Evolutionary conservation across 2,888 invertebrate genomes (phyloP).

Genomic region (Cynaeus angustus): DNA sequence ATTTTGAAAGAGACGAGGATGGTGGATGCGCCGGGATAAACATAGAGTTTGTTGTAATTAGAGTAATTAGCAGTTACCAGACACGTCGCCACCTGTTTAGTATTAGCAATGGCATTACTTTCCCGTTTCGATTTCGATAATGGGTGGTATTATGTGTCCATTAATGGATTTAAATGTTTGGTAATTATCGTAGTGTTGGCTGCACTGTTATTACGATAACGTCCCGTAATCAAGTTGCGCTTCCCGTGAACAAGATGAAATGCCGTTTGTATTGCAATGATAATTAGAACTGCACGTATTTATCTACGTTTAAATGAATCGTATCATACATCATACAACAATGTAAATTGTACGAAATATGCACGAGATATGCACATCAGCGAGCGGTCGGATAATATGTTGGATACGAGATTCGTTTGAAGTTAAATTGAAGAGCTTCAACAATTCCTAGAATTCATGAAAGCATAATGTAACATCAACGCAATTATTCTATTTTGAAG

Average conservation of each 20-base stretch:
- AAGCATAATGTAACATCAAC: slow-evolving; percentile 20
- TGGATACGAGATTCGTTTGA: slow-evolving; percentile 43
- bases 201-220: slow-evolving; percentile 27
- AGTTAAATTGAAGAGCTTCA: slow-evolving; percentile 48
- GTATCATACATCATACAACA: slow-evolving; percentile 45
- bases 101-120: slow-evolving; percentile 11
- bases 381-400: slow-evolving; percentile 38
- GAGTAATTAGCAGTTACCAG: no score
- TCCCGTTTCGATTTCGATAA: slow-evolving; percentile 33
- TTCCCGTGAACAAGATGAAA: slow-evolving; percentile 34
- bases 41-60: no score
- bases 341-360: slow-evolving; percentile 40
- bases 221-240: slow-evolving; percentile 34
- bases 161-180: slow-evolving; percentile 34
- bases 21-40: no score
- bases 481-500: slow-evolving; percentile 9
- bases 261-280: slow-evolving; percentile 26
- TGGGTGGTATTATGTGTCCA: slow-evolving; percentile 32
- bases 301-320: slow-evolving; percentile 45
- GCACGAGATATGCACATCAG: slow-evolving; percentile 45
- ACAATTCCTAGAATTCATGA: slow-evolving; percentile 44
- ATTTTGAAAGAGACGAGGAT: no score
- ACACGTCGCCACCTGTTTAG: slow-evolving; percentile 2
- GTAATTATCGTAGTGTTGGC: slow-evolving; percentile 28
- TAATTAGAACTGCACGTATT: slow-evolving; percentile 43